Conservation (phyloP, 1,140 invertebrate genomes). For the Druon quercuslanigerum region DNA sequence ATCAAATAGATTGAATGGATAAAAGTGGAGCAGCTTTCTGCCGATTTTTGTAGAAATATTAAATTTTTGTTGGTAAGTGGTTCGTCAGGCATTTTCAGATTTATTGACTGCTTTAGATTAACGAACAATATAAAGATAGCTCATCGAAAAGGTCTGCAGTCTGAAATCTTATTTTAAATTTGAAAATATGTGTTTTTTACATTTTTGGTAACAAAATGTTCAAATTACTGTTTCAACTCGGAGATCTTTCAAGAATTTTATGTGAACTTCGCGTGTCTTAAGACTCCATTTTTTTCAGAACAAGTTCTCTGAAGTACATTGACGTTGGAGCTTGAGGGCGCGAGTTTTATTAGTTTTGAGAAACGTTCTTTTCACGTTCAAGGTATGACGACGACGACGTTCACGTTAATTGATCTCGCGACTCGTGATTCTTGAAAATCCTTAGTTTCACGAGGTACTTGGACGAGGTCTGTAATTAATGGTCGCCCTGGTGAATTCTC, state of each 20-base stretch:
- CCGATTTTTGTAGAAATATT: too few relatives aligned
- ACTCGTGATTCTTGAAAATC: conserved; percentile 13
- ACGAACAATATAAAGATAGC: too few relatives aligned
- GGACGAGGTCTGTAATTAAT: conserved; percentile 30
- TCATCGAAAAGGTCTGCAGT: too few relatives aligned
- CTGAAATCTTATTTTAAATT: too few relatives aligned
- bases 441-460: conserved; percentile 6
- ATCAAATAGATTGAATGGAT: too few relatives aligned
- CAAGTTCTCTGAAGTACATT: background rate
- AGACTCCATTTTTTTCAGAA: background rate
- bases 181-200: too few relatives aligned
- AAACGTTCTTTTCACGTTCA: background rate
- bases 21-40: too few relatives aligned
- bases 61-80: too few relatives aligned
- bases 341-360: conserved; percentile 4
- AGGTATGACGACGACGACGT: background rate
- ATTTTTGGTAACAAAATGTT: too few relatives aligned
- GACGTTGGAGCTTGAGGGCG: background rate
- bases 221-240: too few relatives aligned
- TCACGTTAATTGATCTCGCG: conserved; percentile 13
- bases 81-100: too few relatives aligned
- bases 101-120: too few relatives aligned
- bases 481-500: conserved; percentile 27
- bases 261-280: background rate
- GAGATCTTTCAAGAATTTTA: background rate